A percentile compares a stretch with the other conserved stretches of the same genome.
Conservation (phyloP, 2,113 vertebrate species). For the Leiothrix lutea region DNA sequence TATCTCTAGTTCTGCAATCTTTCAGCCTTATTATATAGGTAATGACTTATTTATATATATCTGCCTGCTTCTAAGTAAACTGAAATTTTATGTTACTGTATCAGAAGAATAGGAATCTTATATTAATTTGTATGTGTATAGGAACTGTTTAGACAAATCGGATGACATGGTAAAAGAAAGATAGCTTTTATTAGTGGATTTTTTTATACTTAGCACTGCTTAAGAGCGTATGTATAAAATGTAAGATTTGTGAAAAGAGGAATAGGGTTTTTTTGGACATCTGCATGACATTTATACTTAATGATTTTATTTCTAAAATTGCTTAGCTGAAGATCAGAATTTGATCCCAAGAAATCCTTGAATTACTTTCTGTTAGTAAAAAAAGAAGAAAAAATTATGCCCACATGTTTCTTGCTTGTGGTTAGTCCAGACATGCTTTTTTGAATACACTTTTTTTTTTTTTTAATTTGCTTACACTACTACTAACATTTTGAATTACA, state of each 20-base stretch:
- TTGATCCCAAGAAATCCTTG: conserved; percentile 22
- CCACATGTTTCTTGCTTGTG: not conserved
- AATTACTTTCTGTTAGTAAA: conserved; percentile 40
- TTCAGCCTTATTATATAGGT: not conserved
- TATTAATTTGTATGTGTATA: not conserved
- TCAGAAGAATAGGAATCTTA: not conserved
- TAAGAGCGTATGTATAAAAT: not conserved
- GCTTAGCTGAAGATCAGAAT: conserved; percentile 28
- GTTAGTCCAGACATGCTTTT: not conserved
- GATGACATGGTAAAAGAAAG: not conserved
- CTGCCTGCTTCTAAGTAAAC: not conserved
- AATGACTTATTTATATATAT: not conserved
- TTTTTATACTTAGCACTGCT: not conserved
- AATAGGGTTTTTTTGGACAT: not conserved
- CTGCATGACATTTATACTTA: not conserved
- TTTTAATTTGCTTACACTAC: not conserved
- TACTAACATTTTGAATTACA: not conserved
- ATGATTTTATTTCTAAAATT: not conserved
- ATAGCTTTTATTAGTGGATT: not conserved
- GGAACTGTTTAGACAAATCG: not conserved
- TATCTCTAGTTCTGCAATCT: not conserved
- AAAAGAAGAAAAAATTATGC: not conserved
- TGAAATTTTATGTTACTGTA: not conserved
- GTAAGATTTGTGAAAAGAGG: not conserved
- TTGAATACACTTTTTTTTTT: not conserved